Conservation (phyloP, 2,113 vertebrate species). For the Crotalus helleri region DNA sequence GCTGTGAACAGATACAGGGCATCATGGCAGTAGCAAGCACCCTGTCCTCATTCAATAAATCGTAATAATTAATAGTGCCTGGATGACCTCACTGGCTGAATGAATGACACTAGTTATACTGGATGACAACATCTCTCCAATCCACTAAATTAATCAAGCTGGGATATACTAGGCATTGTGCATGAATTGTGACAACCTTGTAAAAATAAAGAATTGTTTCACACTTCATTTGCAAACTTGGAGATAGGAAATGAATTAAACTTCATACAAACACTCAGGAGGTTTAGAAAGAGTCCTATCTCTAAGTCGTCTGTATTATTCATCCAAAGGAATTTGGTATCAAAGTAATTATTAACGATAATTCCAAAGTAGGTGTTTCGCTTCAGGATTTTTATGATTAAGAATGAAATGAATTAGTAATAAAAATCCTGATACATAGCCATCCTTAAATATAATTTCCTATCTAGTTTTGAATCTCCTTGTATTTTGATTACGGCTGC, state of each 20-base stretch:
- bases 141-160: neutral
- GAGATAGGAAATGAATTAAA: constrained; percentile 69
- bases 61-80: constrained; percentile 33
- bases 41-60: constrained; percentile 22
- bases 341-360: constrained; percentile 68
- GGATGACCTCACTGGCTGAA: constrained; percentile 31
- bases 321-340: constrained; percentile 63
- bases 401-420: constrained; percentile 67
- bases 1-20: neutral
- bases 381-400: constrained; percentile 68
- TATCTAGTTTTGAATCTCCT: constrained; percentile 50
- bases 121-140: neutral
- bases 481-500: constrained; percentile 41
- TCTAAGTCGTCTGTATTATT: constrained; percentile 59
- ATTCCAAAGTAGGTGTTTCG: constrained; percentile 62
- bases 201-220: constrained; percentile 56
- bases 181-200: constrained; percentile 51
- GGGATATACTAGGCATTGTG: neutral
- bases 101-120: neutral
- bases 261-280: constrained; percentile 63
- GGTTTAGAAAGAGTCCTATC: constrained; percentile 62
- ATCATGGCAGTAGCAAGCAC: neutral
- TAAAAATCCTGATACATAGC: constrained; percentile 60
- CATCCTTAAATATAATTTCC: constrained; percentile 60
- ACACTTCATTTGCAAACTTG: constrained; percentile 66